Evolutionary conservation across 2,797 vertebrate genomes (phyloP), one percentile per base, ranked within the genome.

Genomic region (Megalops cyprinoides): DNA sequence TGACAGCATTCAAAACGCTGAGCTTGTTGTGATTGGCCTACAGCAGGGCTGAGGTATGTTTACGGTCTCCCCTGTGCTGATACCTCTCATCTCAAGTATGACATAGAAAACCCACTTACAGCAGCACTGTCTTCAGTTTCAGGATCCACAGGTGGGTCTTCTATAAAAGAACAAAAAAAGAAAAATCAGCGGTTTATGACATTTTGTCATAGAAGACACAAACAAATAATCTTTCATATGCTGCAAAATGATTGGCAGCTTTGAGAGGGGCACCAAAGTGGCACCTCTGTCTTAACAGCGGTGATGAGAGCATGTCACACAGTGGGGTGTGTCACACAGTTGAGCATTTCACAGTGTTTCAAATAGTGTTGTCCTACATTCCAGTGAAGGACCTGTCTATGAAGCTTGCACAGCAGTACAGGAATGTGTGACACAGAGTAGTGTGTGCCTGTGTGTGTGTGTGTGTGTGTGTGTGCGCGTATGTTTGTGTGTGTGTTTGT

Each of bases 51-150:
- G 25, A 15, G 28, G 12, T n/a, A n/a, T n/a, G n/a, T n/a, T n/a
- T n/a, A n/a, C n/a, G n/a, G n/a, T n/a, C n/a, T n/a, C n/a, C 28
- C 12, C 1, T 31, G 60, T 62, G 15, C 60, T 34, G 60, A 34
- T 31, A 62, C 2, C 60, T 10, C 34, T 0, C 25, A 15, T 25
- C 12, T 62, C 28, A 34, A 20, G 37, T 67, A 67, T 28, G 31
- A 34, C 34, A 79, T 49, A 87, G 65, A 75, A 82, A 90, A 82
- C 60, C 31, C 82, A 96, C 97, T 97, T 93, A 99, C 98, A 89
- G 97, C 96, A 67, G 98, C 96, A 88, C 95, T 95, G 84, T 98
- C 97, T 90, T 97, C 96, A 82, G 91, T 95, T 85, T 91, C 92
- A 85, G 82, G 95, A 81, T 91, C 94, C 34, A 83, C 5, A 58